These are phyloP conservation scores for Ifrita kowaldi DNA, from an alignment of 2,113 vertebrate species.

Conservation along the genomic window DNA sequence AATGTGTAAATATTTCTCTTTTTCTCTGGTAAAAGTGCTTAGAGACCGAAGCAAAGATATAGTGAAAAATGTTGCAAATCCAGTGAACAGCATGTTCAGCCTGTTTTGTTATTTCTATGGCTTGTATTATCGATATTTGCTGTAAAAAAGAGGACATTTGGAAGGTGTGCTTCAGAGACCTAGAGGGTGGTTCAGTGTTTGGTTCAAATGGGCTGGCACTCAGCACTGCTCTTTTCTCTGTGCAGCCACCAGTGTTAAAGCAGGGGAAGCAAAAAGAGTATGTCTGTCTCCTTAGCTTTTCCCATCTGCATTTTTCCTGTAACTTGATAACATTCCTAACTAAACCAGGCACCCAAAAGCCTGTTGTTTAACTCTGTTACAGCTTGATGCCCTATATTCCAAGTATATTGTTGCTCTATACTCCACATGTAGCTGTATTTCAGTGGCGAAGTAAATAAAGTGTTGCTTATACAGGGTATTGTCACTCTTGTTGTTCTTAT, in stretches of 20 bases:
- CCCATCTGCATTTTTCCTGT: not conserved
- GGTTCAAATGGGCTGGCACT: not conserved
- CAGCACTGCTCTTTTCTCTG: not conserved
- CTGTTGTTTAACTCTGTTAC: not conserved
- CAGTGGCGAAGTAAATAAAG: not conserved
- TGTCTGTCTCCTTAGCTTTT: not conserved
- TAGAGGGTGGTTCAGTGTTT: not conserved
- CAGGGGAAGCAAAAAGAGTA: not conserved
- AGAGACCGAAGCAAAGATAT: not conserved
- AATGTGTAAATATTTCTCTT: not conserved
- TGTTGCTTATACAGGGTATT: not conserved
- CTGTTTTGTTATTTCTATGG: not conserved
- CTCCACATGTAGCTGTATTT: not conserved
- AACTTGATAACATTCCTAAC: not conserved
- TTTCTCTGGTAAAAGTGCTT: not conserved
- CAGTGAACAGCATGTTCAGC: not conserved
- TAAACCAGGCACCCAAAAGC: not conserved
- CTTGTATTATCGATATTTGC: not conserved
- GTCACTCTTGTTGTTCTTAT: not conserved
- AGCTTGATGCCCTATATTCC: not conserved
- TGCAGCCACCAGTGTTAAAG: not conserved
- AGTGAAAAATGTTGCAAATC: not conserved
- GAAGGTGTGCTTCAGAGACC: not conserved
- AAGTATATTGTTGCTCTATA: not conserved
- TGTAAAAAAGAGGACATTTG: not conserved